Conservation (phyloP, 2,888 invertebrate genomes). For the Habrosyne pyritoides region DNA sequence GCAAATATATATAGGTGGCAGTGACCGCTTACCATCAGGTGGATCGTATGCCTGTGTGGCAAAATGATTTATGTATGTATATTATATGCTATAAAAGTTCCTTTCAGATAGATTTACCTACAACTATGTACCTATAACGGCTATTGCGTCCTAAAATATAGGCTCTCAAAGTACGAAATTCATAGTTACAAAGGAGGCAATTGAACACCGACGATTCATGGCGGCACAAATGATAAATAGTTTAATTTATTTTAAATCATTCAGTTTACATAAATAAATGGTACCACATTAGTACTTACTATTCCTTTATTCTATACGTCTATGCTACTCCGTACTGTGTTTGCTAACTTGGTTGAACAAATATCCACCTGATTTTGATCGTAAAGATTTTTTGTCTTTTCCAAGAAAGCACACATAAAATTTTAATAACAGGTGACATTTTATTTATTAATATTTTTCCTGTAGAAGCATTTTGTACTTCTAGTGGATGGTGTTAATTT, state of each 20-base stretch:
- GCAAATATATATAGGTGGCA: no score
- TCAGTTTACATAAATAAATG: not conserved
- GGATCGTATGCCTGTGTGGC: no score
- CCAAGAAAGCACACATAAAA: conserved; percentile 4
- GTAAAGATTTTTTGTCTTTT: not conserved
- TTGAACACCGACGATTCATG: not conserved
- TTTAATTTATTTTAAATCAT: not conserved
- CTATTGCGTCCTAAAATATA: no score
- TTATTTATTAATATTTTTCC: not conserved
- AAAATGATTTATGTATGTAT: no score
- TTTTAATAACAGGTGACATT: not conserved
- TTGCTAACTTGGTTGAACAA: not conserved
- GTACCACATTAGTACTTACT: no score
- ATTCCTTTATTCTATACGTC: no score
- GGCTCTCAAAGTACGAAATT: no score
- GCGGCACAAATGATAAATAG: not conserved
- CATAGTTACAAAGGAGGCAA: not conserved
- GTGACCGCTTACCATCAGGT: no score
- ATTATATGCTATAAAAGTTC: no score
- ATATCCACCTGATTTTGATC: not conserved
- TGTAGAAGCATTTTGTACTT: not conserved
- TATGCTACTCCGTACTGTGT: not conserved
- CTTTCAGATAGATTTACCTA: no score
- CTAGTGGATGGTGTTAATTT: not conserved
- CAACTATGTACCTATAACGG: no score